Evolutionary conservation across 2,888 invertebrate species (phyloP).

Genomic region (Tachystola acroxantha): DNA sequence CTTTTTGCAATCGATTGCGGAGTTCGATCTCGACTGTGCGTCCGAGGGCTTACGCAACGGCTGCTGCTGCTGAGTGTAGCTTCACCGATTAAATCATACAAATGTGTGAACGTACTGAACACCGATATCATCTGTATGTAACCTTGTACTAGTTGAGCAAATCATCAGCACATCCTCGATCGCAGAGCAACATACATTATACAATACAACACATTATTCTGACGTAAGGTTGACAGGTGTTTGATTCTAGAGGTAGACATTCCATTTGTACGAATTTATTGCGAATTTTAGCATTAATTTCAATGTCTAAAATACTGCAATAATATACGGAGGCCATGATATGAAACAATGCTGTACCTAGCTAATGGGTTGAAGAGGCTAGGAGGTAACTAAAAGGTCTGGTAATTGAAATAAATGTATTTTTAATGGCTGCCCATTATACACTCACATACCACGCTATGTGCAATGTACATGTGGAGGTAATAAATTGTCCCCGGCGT

Average conservation of each 20-base stretch:
- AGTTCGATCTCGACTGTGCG: conserved; percentile 9
- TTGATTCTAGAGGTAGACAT: too few relatives aligned
- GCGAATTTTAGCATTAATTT: too few relatives aligned
- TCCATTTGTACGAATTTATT: too few relatives aligned
- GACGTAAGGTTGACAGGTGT: too few relatives aligned
- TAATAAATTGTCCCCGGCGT: conserved; percentile 4
- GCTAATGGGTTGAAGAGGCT: not conserved
- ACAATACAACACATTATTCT: not conserved
- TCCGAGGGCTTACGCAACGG: conserved; percentile 14
- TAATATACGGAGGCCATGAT: not conserved
- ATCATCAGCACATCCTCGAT: conserved; percentile 15
- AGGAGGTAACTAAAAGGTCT: not conserved
- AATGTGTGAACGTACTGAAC: conserved; percentile 17
- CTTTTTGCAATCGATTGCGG: conserved; percentile 22
- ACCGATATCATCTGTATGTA: conserved; percentile 25
- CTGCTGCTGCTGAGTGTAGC: conserved; percentile 18
- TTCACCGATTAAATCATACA: conserved; percentile 22
- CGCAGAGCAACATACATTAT: conserved; percentile 1
- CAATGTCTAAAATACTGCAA: conserved; percentile 3
- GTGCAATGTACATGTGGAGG: conserved; percentile 15
- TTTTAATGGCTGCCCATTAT: not conserved
- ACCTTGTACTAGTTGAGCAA: conserved; percentile 31
- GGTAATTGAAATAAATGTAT: not conserved
- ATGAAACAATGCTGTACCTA: not conserved
- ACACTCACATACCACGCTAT: not conserved